Percentiles rank a stretch among this genome's conserved stretches.
phyloP scores from a whole-genome alignment of 92 coral and sea anemone species.

The Heliopora coerulea region DNA sequence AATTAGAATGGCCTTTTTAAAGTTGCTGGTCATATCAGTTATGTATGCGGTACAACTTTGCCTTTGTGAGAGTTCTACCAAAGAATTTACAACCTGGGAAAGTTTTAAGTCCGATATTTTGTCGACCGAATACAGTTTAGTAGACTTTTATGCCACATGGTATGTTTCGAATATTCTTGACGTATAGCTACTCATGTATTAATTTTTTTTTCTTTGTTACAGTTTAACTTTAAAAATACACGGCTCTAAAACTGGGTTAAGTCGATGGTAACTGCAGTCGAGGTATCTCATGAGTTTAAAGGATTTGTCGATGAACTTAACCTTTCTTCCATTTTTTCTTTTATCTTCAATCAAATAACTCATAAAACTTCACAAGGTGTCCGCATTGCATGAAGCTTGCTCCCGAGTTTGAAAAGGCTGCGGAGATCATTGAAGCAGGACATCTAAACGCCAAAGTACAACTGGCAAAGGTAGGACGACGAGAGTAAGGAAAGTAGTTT shows the following conservation, averaged over 20 bases:
- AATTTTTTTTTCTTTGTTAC: too few species aligned
- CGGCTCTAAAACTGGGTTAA: too few species aligned
- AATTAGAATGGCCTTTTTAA: neutral
- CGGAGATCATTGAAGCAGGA: conserved; percentile 10
- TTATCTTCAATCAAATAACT: too few species aligned
- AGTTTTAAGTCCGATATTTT: conserved; percentile 27
- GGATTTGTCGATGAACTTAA: too few species aligned
- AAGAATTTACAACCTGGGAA: conserved; percentile 5
- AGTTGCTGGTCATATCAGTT: neutral
- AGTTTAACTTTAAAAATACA: too few species aligned
- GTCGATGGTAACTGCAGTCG: too few species aligned
- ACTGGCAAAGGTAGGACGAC: conserved; percentile 18
- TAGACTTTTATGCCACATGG: conserved; percentile 57
- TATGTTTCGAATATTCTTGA: conserved; percentile 5
- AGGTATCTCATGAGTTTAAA: too few species aligned
- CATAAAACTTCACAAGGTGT: conserved; percentile 38
- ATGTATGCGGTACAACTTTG: neutral
- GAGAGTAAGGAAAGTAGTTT: too few species aligned
- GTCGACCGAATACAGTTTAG: conserved; percentile 27
- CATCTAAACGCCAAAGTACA: conserved; percentile 28
- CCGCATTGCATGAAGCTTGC: conserved; percentile 41
- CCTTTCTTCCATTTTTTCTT: too few species aligned
- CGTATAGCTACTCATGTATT: neutral
- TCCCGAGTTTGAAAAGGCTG: conserved; percentile 32
- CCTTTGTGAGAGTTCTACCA: neutral